Base-by-base conservation (phyloP, 30 jellyfish, hydroid and myxozoan genomes). In the Hydra vulgaris region DNA sequence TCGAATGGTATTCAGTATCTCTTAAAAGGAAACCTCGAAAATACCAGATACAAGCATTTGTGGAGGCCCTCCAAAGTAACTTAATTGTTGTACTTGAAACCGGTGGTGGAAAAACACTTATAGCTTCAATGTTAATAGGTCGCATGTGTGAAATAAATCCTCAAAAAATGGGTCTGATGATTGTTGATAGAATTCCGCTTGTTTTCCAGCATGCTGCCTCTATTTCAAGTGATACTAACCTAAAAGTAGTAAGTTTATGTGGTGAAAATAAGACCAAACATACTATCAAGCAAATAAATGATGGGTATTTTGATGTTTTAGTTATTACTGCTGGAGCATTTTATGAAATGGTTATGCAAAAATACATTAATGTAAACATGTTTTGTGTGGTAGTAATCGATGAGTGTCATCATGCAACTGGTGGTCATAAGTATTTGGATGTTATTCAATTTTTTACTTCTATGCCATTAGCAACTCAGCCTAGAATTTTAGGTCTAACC, bases 241-340 rank as follows among this genome's bases (percentile, higher is more conserved):
- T 88, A 8, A 86, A 86, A 26, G 96, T 88, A 23, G 79, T 84
- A 52, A 23, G 80, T 18, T 27, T 88, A n/a, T 88, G 96, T 74
- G 86, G 96, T 12, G 96, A 88, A 81, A 88, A 88, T 54, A 83
- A 86, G 19, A 88, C 96, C 0, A 25, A 77, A 17, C 76, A 81
- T 18, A 74, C 79, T 23, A 78, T 88, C 68, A 79, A 79, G 55
- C 89, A 78, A 26, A 26, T 88, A 8, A 85, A 79, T 61, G 87
- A 88, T 67, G 89, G 89, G 70, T 25, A 82, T 18, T 88, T 19
- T 80, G 96, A 88, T 74, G 96, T 84, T 26, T 84, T 88, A 25
- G 96, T 88, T 4, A 82, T 88, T 81, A 88, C 96, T 18, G 96
- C 94, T 12, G 96, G 94, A 22, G 84, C 94, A 23, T 83, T 88